phyloP scores from a whole-genome alignment of 2,113 vertebrate genomes.

The Phaethornis superciliosus region DNA sequence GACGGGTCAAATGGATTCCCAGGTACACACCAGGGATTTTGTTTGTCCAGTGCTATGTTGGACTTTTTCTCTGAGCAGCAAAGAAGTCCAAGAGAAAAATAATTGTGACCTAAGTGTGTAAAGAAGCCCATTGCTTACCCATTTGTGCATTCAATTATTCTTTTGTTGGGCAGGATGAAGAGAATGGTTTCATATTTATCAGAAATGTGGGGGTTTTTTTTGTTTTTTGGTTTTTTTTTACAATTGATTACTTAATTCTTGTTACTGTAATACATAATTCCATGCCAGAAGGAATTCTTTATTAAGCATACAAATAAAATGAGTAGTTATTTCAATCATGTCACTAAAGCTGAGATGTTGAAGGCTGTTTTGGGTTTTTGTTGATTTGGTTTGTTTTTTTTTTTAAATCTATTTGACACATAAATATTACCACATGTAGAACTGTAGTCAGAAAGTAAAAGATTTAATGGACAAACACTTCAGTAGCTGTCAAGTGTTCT shows the following conservation, averaged over 20 bases:
- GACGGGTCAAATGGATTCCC: not conserved
- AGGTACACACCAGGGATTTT: not conserved
- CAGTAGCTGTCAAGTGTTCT: not conserved
- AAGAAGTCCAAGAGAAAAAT: not conserved
- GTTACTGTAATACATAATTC: not conserved
- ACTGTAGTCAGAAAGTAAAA: not conserved
- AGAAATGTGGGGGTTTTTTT: not conserved
- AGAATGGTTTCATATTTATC: not conserved
- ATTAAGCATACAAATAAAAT: not conserved
- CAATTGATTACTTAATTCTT: not conserved
- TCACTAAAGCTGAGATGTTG: too few relatives aligned
- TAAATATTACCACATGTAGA: not conserved
- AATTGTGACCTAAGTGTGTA: not conserved
- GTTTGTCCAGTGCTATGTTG: rapidly evolving
- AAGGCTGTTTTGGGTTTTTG: not conserved
- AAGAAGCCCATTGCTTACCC: not conserved
- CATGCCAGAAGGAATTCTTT: not conserved
- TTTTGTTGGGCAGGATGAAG: not conserved
- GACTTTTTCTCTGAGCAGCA: not conserved
- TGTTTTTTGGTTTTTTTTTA: not conserved
- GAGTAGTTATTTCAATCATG: not conserved
- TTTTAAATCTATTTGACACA: not conserved
- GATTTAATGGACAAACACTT: not conserved
- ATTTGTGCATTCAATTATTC: not conserved
- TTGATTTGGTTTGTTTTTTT: not conserved